Conservation (phyloP, 2,888 invertebrate genomes). For the Autographa gamma region DNA sequence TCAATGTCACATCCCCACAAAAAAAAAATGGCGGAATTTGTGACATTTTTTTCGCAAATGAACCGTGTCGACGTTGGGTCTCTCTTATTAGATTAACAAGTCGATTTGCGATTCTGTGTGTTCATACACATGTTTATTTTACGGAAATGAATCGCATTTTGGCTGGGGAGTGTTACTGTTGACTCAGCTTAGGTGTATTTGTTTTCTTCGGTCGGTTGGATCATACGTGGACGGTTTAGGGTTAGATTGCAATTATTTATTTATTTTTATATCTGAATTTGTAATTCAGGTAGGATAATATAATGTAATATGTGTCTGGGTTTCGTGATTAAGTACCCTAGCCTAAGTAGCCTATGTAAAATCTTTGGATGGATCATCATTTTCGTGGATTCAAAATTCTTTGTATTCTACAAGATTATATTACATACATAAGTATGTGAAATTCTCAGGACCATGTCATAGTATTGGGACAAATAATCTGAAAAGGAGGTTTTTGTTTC, state of each 20-base stretch:
- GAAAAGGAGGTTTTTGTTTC: too few species aligned
- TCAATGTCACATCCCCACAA: conserved; percentile 84
- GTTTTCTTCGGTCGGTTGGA: conserved; percentile 56
- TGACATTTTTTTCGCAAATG: conserved; percentile 87
- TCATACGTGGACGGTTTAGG: conserved; percentile 47
- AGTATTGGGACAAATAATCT: too few species aligned
- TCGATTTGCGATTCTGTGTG: conserved; percentile 88
- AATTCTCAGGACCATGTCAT: too few species aligned
- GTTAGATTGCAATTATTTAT: conserved; percentile 40
- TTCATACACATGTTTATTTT: conserved; percentile 86
- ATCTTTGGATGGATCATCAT: too few species aligned
- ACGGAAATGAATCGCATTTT: conserved; percentile 88
- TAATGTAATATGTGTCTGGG: too few species aligned
- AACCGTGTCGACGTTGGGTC: conserved; percentile 81
- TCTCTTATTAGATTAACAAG: conserved; percentile 88
- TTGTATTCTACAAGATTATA: too few species aligned
- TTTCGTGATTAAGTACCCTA: too few species aligned
- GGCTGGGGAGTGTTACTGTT: conserved; percentile 75
- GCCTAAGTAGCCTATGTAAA: too few species aligned
- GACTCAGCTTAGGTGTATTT: conserved; percentile 76
- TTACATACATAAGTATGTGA: too few species aligned
- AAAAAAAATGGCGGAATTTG: conserved; percentile 70
- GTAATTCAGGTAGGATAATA: not conserved
- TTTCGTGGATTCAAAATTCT: too few species aligned
- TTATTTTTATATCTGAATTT: conserved; percentile 1